Evolutionary conservation across 2,888 invertebrate genomes (phyloP).

Genomic region (Oscheius sp.): DNA sequence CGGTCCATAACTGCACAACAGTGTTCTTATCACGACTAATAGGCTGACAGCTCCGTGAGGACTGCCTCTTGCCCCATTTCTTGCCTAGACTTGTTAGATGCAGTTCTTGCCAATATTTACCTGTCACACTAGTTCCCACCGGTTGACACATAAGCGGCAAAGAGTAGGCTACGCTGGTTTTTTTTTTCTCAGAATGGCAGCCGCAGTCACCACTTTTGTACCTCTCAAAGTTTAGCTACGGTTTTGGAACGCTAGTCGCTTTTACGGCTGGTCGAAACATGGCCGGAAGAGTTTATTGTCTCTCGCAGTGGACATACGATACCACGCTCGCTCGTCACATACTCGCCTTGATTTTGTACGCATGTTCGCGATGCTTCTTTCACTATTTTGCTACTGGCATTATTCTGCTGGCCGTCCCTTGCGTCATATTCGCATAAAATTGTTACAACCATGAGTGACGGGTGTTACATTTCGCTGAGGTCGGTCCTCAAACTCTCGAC

Average conservation of each 20-base stretch:
- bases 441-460: slow-evolving; percentile 37
- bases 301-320: slow-evolving; percentile 32
- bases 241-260: slow-evolving; percentile 3
- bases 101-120: no score
- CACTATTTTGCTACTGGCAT: background rate
- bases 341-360: slow-evolving; percentile 25
- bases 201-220: background rate
- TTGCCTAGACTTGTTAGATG: no score
- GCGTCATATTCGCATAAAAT: slow-evolving; percentile 39
- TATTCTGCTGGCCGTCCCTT: slow-evolving; percentile 22
- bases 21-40: slow-evolving; percentile 9
- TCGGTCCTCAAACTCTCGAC: slow-evolving; percentile 17
- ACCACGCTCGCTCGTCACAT: slow-evolving; percentile 34
- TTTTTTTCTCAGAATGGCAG: background rate
- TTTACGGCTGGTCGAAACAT: slow-evolving; percentile 35
- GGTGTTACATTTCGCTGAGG: slow-evolving; percentile 37
- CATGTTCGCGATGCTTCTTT: background rate
- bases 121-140: background rate
- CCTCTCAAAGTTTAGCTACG: background rate
- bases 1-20: slow-evolving; percentile 15
- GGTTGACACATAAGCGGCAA: slow-evolving; percentile 30
- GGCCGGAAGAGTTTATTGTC: slow-evolving; percentile 35
- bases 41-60: background rate
- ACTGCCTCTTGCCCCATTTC: no score
- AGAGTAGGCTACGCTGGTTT: slow-evolving; percentile 25